These are phyloP conservation scores for Torymus texanus DNA, from an alignment of 2,888 invertebrate species.

Conservation along the genomic window DNA sequence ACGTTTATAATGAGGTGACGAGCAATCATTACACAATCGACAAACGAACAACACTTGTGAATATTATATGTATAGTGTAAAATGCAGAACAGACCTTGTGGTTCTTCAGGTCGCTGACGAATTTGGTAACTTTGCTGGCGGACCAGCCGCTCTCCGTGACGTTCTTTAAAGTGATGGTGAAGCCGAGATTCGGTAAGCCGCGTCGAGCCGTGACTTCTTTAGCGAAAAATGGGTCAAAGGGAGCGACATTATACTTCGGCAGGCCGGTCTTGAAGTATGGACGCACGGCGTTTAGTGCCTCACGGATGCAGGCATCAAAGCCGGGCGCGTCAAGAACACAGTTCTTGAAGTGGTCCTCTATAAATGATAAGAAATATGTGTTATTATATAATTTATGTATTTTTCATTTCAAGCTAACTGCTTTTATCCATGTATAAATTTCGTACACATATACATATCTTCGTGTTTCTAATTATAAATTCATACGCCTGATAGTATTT, in stretches of 20 bases:
- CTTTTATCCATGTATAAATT: too few species aligned
- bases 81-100: constrained; percentile 65
- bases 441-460: too few species aligned
- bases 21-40: too few species aligned
- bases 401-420: too few species aligned
- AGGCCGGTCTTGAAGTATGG: constrained; percentile 85
- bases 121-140: constrained; percentile 84
- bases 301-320: constrained; percentile 85
- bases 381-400: background rate
- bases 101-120: constrained; percentile 77
- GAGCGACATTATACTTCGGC: constrained; percentile 82
- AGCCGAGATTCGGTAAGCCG: constrained; percentile 81
- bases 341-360: constrained; percentile 76
- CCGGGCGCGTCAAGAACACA: constrained; percentile 80
- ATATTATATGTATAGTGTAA: too few species aligned
- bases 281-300: constrained; percentile 83
- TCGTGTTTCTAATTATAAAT: too few species aligned
- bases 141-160: constrained; percentile 88
- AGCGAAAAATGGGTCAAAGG: constrained; percentile 88
- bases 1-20: too few species aligned
- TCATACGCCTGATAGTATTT: too few species aligned
- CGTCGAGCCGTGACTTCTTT: constrained; percentile 81
- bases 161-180: constrained; percentile 83
- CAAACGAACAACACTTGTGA: too few species aligned
- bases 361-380: constrained; percentile 11